Evolutionary conservation across 2,113 vertebrate species (phyloP).

Genomic region (Phrynosoma blainvillii): DNA sequence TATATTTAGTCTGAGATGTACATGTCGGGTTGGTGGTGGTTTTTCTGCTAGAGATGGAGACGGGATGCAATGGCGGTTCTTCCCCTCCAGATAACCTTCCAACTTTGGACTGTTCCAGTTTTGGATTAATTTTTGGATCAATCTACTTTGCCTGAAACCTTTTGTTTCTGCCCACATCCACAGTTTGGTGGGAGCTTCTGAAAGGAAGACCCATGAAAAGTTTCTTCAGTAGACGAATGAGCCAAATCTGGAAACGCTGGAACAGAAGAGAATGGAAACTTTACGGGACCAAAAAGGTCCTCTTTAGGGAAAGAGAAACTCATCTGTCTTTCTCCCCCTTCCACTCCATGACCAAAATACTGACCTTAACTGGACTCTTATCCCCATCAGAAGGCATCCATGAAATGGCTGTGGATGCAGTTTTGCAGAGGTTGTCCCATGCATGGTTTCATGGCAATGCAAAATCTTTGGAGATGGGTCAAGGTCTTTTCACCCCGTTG

Average conservation of each 20-base stretch:
- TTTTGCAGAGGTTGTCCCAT: not conserved
- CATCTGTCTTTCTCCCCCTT: too few relatives aligned
- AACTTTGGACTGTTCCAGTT: not conserved
- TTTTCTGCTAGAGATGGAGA: too few relatives aligned
- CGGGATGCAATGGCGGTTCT: too few relatives aligned
- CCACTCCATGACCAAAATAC: not conserved
- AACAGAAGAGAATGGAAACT: not conserved
- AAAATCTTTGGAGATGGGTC: not conserved
- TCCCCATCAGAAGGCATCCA: too few relatives aligned
- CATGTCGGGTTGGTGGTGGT: not conserved
- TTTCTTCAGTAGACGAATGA: not conserved
- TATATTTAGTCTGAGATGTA: not conserved
- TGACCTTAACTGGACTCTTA: too few relatives aligned
- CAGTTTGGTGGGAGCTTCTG: not conserved
- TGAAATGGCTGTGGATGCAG: too few relatives aligned
- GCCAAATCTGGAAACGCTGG: not conserved
- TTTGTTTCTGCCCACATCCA: too few relatives aligned
- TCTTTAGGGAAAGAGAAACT: not conserved
- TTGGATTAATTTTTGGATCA: too few relatives aligned
- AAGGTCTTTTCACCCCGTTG: not conserved
- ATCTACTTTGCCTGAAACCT: too few relatives aligned
- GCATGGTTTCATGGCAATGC: not conserved
- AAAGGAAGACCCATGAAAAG: not conserved
- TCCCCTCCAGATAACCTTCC: not conserved
- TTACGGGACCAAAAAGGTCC: not conserved